These are phyloP conservation scores for Patiria pectinifera DNA, from an alignment of 53 echinoderm and acorn worm species.

Conservation along the genomic window DNA sequence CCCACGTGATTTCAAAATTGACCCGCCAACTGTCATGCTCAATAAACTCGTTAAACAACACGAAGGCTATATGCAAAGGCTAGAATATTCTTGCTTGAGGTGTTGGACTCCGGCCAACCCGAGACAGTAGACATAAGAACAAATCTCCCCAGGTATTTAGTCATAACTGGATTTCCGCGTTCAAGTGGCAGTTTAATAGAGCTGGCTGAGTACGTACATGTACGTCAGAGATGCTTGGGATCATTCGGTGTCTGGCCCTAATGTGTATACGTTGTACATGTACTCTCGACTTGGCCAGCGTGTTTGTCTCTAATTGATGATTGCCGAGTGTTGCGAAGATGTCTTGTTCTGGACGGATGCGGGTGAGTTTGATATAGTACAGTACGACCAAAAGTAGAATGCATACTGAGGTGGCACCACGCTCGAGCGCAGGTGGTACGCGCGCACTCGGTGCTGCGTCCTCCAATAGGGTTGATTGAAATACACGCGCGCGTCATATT, in stretches of 20 bases:
- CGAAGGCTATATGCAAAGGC: neutral
- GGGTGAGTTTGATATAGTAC: neutral
- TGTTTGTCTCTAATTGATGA: neutral
- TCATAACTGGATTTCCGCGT: slow-evolving; percentile 30
- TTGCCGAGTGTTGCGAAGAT: neutral
- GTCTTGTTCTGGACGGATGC: neutral
- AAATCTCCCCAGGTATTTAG: slow-evolving; percentile 17
- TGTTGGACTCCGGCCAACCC: slow-evolving; percentile 35
- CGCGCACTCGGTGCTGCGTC: too few relatives aligned
- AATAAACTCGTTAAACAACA: slow-evolving; percentile 25
- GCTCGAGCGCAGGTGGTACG: too few relatives aligned
- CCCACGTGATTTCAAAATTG: neutral
- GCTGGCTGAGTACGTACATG: neutral
- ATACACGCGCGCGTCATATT: too few relatives aligned
- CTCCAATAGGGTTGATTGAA: too few relatives aligned
- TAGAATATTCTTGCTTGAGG: neutral
- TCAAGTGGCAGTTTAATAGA: neutral
- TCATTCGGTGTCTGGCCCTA: too few relatives aligned
- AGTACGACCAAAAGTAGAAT: too few relatives aligned
- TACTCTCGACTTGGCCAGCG: neutral
- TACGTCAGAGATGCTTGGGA: neutral
- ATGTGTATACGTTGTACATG: neutral
- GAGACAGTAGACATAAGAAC: neutral
- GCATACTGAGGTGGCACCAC: too few relatives aligned
- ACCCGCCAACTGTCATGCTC: slow-evolving; percentile 42